Conservation (phyloP, 2,888 invertebrate genomes). For the Mellilla xanthometata region DNA sequence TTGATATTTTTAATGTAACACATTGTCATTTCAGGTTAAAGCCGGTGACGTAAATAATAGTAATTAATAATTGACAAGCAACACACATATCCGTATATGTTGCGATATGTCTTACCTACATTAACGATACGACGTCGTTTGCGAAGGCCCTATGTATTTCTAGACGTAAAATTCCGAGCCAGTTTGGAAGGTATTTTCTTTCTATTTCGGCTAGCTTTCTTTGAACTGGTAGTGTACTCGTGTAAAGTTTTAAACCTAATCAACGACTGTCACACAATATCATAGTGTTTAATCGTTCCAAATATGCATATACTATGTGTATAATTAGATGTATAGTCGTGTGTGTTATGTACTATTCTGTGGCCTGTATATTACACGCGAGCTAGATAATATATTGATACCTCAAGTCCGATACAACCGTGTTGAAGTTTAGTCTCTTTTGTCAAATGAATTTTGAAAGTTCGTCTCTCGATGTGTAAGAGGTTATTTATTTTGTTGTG, state of each 20-base stretch:
- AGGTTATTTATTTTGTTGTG: too few relatives aligned
- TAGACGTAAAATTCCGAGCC: conserved; percentile 57
- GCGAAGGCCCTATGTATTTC: too few relatives aligned
- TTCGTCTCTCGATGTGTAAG: too few relatives aligned
- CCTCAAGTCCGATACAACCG: background rate
- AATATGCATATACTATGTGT: conserved; percentile 43
- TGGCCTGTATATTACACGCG: conserved; percentile 1
- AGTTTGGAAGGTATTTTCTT: conserved; percentile 43
- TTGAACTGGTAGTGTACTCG: conserved; percentile 2
- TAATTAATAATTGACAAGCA: too few relatives aligned
- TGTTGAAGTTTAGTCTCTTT: too few relatives aligned
- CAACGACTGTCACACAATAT: conserved; percentile 54
- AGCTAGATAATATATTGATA: conserved; percentile 2
- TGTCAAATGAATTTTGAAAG: too few relatives aligned
- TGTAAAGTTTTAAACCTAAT: conserved; percentile 27
- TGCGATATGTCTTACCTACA: too few relatives aligned
- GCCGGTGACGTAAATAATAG: too few relatives aligned
- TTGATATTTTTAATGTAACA: too few relatives aligned
- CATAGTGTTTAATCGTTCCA: conserved; percentile 46
- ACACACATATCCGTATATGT: too few relatives aligned
- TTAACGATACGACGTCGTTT: too few relatives aligned
- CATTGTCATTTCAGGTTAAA: too few relatives aligned
- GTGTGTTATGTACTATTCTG: conserved; percentile 31
- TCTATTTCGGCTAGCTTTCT: conserved; percentile 43
- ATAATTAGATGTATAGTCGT: conserved; percentile 41